phyloP scores from a whole-genome alignment of 2,888 invertebrate genomes.

The Sabellastarte sp. region DNA sequence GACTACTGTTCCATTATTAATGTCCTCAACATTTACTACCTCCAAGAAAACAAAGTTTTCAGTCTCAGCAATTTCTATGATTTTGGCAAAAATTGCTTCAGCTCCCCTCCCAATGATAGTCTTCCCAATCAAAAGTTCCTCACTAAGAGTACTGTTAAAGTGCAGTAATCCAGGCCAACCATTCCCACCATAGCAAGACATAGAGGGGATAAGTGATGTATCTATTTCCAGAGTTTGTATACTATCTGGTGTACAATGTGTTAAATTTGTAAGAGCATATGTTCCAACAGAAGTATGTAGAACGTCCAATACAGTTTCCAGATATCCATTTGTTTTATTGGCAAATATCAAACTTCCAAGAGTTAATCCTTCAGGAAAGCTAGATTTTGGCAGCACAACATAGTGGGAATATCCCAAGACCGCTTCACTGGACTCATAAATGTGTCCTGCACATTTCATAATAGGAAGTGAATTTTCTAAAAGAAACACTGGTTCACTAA shows the following conservation, averaged over 20 bases:
- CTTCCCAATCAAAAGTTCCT: not conserved
- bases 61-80: not conserved
- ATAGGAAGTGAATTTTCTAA: no score
- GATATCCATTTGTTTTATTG: not conserved
- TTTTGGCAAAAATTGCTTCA: not conserved
- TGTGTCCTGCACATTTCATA: slow-evolving; percentile 1
- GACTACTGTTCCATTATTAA: no score
- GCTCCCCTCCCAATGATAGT: not conserved
- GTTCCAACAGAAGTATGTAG: not conserved
- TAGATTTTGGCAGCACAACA: no score
- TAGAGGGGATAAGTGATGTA: not conserved
- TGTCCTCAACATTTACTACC: no score
- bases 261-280: not conserved
- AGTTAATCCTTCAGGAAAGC: not conserved
- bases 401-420: not conserved
- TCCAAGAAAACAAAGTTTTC: not conserved
- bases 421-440: not conserved
- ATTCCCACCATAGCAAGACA: slow-evolving; percentile 2
- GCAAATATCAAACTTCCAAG: not conserved
- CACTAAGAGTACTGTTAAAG: not conserved
- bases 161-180: slow-evolving; percentile 2
- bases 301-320: not conserved
- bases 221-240: not conserved
- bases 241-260: not conserved
- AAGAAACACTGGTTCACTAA: no score